Percentiles rank a stretch among this genome's conserved stretches.
Evolutionary conservation across 2,797 vertebrate species (phyloP).

Genomic region (Hippopotamyrus pictus): DNA sequence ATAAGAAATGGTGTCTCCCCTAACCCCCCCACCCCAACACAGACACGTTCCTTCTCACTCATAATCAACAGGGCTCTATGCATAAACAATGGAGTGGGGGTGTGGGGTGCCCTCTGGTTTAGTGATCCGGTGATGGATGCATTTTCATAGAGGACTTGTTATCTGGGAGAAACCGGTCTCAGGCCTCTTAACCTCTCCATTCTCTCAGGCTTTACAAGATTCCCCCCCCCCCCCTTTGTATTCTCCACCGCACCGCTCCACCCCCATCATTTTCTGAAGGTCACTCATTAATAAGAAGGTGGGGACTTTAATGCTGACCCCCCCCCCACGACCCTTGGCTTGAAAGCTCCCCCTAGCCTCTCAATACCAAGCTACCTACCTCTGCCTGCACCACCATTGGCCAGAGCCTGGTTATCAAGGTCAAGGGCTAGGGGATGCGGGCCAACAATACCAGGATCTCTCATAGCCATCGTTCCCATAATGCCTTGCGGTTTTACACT

Average conservation of each 20-base stretch:
- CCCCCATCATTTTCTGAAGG: conserved; percentile 58
- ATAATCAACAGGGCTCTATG: conserved; percentile 43
- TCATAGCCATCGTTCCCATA: conserved; percentile 47
- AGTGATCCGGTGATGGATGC: conserved; percentile 71
- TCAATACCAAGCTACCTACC: conserved; percentile 49
- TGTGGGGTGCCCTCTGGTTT: conserved; percentile 47
- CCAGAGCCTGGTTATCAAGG: conserved; percentile 50
- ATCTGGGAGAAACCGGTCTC: conserved; percentile 71
- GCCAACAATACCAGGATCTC: conserved; percentile 53
- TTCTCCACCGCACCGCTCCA: conserved; percentile 34
- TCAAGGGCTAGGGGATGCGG: conserved; percentile 60
- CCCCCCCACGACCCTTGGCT: conserved; percentile 42
- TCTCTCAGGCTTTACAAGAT: conserved; percentile 62
- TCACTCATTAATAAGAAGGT: conserved; percentile 67
- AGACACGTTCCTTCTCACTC: conserved; percentile 29
- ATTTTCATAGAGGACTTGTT: conserved; percentile 67
- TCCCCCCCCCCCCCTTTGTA: conserved; percentile 44
- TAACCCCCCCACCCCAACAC: background rate
- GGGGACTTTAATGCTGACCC: conserved; percentile 60
- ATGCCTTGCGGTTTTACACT: conserved; percentile 46
- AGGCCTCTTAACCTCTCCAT: conserved; percentile 45
- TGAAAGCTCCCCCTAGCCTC: conserved; percentile 52
- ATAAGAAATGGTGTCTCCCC: conserved; percentile 63
- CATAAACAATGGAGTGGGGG: conserved; percentile 55
- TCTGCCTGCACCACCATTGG: conserved; percentile 6